Conservation (phyloP, 2,113 vertebrate species). For the Tetrax tetrax region DNA sequence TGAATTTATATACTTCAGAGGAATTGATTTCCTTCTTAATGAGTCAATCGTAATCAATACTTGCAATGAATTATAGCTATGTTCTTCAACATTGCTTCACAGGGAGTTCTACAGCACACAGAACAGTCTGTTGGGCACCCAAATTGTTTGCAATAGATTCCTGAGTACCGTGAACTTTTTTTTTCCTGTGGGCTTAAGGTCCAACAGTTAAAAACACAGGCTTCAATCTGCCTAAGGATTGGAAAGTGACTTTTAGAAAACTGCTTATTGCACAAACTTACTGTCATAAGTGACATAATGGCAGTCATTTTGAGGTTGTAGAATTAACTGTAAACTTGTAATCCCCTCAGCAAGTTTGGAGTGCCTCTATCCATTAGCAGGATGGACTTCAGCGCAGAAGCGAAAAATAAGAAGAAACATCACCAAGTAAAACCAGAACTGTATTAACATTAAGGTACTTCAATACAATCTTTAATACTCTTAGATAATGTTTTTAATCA, state of each 20-base stretch:
- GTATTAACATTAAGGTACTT: background rate
- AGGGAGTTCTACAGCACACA: background rate
- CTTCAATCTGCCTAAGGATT: background rate
- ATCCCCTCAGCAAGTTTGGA: background rate
- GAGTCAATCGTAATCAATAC: conserved; percentile 35
- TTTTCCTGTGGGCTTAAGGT: background rate
- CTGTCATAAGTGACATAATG: background rate
- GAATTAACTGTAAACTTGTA: background rate
- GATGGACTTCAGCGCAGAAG: background rate
- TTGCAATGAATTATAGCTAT: background rate
- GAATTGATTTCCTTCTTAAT: conserved; percentile 27
- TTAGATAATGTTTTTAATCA: background rate
- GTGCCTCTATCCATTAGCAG: background rate
- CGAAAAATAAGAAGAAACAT: background rate
- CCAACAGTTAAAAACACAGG: background rate
- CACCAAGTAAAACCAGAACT: background rate
- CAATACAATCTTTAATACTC: background rate
- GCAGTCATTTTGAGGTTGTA: background rate
- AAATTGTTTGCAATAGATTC: background rate
- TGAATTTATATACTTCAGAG: background rate
- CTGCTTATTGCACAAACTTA: background rate
- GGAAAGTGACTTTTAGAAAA: background rate
- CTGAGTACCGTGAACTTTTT: background rate
- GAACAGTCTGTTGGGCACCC: background rate
- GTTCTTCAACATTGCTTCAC: background rate